phyloP scores from a whole-genome alignment of 2,797 vertebrate species.

The Acanthiza pusilla region DNA sequence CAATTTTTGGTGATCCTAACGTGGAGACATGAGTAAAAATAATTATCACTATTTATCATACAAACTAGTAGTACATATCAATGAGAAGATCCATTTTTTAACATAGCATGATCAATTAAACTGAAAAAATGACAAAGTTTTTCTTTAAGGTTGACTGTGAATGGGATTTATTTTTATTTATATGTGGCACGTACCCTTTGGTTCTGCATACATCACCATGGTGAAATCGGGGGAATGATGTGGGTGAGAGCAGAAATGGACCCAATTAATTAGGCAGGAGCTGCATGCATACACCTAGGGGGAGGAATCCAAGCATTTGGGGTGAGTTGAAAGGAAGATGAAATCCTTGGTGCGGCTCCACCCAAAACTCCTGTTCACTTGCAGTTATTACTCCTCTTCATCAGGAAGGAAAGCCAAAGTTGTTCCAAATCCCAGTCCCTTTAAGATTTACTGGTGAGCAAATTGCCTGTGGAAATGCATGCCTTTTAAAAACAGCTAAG shows the following conservation, averaged over 20 bases:
- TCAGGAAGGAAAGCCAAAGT: background rate
- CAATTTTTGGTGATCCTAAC: constrained; percentile 7
- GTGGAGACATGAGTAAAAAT: background rate
- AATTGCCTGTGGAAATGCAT: background rate
- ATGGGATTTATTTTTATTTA: background rate
- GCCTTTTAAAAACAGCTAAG: background rate
- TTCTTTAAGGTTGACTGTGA: background rate
- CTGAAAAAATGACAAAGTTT: background rate
- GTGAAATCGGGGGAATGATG: background rate
- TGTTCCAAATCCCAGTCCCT: background rate
- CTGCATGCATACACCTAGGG: background rate
- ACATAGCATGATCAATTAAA: background rate
- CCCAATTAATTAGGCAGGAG: background rate
- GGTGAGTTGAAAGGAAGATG: background rate
- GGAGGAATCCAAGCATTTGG: background rate
- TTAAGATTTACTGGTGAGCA: background rate
- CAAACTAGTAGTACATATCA: background rate
- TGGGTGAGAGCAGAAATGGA: background rate
- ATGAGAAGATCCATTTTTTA: background rate
- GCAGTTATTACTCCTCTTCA: background rate
- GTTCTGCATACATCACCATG: fast-evolving
- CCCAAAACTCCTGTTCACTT: background rate
- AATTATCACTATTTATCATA: background rate
- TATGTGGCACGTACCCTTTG: background rate
- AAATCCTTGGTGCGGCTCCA: background rate